Conservation (phyloP, 2,888 invertebrate genomes). For the Drosophila tripunctata region DNA sequence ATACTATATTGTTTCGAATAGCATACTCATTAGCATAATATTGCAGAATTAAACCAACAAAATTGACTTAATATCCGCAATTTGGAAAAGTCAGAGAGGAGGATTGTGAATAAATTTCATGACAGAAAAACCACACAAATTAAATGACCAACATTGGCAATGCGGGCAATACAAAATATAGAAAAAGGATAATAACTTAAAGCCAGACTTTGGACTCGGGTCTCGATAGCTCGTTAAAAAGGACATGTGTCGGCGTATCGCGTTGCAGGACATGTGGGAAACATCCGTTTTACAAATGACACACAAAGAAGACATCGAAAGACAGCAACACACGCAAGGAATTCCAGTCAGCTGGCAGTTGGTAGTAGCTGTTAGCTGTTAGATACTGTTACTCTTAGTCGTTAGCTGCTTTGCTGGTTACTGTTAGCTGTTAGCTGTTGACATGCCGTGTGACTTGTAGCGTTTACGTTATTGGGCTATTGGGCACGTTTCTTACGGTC, state of each 20-base stretch:
- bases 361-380: constrained; percentile 5
- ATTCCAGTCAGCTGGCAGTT: constrained; percentile 37
- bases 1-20: constrained; percentile 1
- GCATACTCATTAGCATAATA: constrained; percentile 13
- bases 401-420: not conserved
- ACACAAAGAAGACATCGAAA: constrained; percentile 33
- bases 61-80: constrained; percentile 20
- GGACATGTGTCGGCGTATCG: constrained; percentile 58
- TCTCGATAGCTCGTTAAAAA: constrained; percentile 43
- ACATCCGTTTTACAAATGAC: constrained; percentile 70
- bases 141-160: constrained; percentile 27
- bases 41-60: not conserved
- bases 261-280: constrained; percentile 55
- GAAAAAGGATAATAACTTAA: constrained; percentile 23
- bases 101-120: constrained; percentile 24
- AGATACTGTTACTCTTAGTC: not conserved
- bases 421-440: not conserved
- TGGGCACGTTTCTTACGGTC: constrained; percentile 64
- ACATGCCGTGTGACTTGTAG: constrained; percentile 4
- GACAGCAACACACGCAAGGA: constrained; percentile 30
- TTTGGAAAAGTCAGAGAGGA: not conserved
- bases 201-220: constrained; percentile 3
- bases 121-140: constrained; percentile 13
- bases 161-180: no score
- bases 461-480: constrained; percentile 2